Base-by-base conservation (phyloP, 2,888 invertebrate genomes). In the Chironomus riparius region DNA sequence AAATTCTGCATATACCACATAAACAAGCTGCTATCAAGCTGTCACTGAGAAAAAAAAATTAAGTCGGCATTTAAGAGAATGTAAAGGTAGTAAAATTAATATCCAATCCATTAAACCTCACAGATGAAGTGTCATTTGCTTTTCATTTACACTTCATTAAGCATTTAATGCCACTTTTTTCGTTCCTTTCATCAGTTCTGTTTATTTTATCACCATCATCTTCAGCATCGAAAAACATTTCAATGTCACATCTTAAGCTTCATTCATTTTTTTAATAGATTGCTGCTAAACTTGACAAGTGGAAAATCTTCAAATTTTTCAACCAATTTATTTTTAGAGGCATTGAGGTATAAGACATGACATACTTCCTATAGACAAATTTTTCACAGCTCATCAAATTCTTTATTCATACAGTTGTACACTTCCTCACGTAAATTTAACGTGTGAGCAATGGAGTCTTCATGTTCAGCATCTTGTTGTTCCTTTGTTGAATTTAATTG, bases 391-490 rank as follows among this genome's bases (percentile, higher is more conserved):
- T 70, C 21, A 12, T 70, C 47, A 70, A 70, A 70, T 47, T 38
- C 70, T n/a, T 28, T 47, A n/a, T 10, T 12, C n/a, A 70, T 48
- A 47, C 70, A 70, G 18, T 47, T 21, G 21, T 70, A 70, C 18
- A 47, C 15, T 21, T 18, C 12, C 21, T 48, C 70, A 21, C 47
- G 70, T 38, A 70, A 15, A 15, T 18, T 70, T n/a, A 18, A 38
- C 47, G 15, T 18, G 2, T 15, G 18, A 18, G 47, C 21, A 18
- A 70, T 47, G 12, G 48, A 70, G 70, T 70, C 47, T 12, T 70
- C 70, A 47, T 18, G 70, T 70, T 70, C 70, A 15, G 47, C 18
- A 47, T 70, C 70, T 70, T 47, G 47, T 47, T 70, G 47, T 13
- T 70, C 47, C 7, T n/a, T 56, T 38, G 38, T 38, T 38, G 10